Base-by-base conservation (phyloP, 2,888 invertebrate species). In the Andrena bicolor region DNA sequence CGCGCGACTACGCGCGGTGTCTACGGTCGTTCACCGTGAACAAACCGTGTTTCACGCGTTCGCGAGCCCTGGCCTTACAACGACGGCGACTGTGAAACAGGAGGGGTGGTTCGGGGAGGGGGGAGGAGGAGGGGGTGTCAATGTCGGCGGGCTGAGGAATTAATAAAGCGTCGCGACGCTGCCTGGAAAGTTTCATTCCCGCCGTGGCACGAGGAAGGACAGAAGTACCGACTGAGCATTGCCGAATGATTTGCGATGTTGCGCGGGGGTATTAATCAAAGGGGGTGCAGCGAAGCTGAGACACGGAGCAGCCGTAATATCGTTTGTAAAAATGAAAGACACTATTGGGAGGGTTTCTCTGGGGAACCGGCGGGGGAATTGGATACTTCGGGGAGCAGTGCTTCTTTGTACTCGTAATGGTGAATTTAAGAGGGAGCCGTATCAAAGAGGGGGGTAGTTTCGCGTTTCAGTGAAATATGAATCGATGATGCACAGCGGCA, bases 141-240 rank as follows among this genome's bases (percentile, higher is more conserved):
- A 48, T 49, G 53, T 70, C 83, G 76, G 56, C 79, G 56, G 56
- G 83, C 72, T 75, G 83, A 78, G 75, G 85, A 90, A 89, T 90
- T 90, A 89, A 90, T 89, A 89, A 86, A 87, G 83, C 87, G 83
- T 86, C 87, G 74, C 74, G 83, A 72, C 77, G 80, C 63, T 80
- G 78, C 58, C 56, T 74, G 82, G 74, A 64, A 83, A 86, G 83
- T 84, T 86, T 80, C 78, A 53, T 73, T 72, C 49, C 69, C 32
- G 53, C 8, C 53, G 28, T 32, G 69, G 48, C 26, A 32, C 32
- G 53, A 60, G 68, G 68, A 63, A 48, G 7, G 6, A 48, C 10
- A 30, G 41, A 30, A 13, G 16, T 48, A 56, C 23, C 35, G 13
- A 61, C 20, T 20, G 56, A 35, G 53, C 35, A 58, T 20, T 20